A percentile compares a stretch with the other conserved stretches of the same genome.
phyloP scores from a whole-genome alignment of 2,113 vertebrate species.

The Carassius carassius region DNA sequence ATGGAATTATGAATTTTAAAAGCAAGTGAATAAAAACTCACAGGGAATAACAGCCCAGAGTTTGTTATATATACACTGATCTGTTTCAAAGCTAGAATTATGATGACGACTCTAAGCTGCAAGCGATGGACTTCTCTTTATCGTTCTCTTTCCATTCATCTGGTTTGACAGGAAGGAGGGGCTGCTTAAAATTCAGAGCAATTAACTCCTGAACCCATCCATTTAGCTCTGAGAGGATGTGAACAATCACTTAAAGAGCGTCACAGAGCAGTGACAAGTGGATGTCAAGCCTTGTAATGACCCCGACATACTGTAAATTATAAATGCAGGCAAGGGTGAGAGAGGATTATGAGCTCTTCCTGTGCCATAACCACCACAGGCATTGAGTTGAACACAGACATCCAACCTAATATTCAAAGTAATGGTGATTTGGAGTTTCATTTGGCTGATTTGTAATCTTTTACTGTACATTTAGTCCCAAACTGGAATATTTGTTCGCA shows the following conservation, averaged over 20 bases:
- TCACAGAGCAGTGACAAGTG: conserved; percentile 42
- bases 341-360: not conserved
- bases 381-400: not conserved
- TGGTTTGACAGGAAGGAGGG: not conserved
- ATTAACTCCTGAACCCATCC: conserved; percentile 43
- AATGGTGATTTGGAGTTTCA: not conserved
- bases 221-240: conserved; percentile 35
- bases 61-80: no score
- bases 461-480: not conserved
- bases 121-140: not conserved
- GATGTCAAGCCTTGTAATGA: conserved; percentile 10
- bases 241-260: conserved; percentile 9
- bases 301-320: not conserved
- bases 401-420: not conserved
- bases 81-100: not conserved
- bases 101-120: not conserved
- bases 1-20: not conserved
- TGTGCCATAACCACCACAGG: not conserved
- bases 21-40: not conserved
- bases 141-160: not conserved
- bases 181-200: conserved; percentile 40
- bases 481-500: not conserved
- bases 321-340: not conserved
- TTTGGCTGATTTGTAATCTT: not conserved
- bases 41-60: not conserved